Conservation (phyloP, 2,113 vertebrate genomes). For the Neomonachus schauinslandi region DNA sequence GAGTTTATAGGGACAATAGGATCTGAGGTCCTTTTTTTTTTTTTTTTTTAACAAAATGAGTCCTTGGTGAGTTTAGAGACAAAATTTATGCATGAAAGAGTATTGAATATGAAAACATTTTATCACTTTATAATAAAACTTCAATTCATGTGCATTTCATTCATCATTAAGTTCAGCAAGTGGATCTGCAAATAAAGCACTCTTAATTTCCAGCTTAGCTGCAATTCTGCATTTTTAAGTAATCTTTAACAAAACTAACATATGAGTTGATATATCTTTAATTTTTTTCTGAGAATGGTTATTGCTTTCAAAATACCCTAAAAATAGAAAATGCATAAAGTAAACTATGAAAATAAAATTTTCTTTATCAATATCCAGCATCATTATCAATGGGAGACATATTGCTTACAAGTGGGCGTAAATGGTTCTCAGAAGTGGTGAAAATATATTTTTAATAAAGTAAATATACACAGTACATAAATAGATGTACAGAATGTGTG, state of each 20-base stretch:
- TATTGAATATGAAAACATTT: slow-evolving; percentile 12
- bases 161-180: slow-evolving; percentile 7
- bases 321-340: background rate
- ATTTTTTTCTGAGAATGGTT: background rate
- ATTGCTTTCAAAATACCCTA: background rate
- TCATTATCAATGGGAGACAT: background rate
- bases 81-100: background rate
- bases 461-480: background rate
- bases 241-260: background rate
- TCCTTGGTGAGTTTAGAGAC: background rate
- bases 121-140: slow-evolving; percentile 15
- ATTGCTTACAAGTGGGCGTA: background rate
- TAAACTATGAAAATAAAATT: background rate
- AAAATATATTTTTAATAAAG: background rate
- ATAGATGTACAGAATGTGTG: background rate
- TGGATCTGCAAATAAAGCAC: background rate
- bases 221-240: background rate
- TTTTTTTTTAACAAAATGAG: background rate
- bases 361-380: background rate
- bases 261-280: background rate
- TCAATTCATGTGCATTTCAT: background rate
- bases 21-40: background rate
- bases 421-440: background rate
- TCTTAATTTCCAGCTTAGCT: background rate
- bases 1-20: background rate